These are phyloP conservation scores for Megalonaias nervosa DNA, from an alignment of 1,140 invertebrate species.

Conservation along the genomic window DNA sequence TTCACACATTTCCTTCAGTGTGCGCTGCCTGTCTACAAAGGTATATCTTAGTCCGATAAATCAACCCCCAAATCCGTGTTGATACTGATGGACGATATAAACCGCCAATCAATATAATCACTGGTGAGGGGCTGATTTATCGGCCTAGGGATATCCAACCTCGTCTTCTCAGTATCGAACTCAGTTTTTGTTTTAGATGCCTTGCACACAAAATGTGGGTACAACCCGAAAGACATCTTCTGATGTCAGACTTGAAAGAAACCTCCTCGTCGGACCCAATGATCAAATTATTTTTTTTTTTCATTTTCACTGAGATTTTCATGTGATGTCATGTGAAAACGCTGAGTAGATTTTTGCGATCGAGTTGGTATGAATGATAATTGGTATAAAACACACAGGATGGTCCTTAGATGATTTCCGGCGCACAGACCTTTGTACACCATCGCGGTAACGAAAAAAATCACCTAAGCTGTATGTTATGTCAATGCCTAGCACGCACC, in stretches of 20 bases:
- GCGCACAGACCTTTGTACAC: conserved; percentile 11
- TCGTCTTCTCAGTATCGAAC: not conserved
- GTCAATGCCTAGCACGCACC: conserved; percentile 12
- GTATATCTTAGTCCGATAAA: not conserved
- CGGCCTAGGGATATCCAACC: not conserved
- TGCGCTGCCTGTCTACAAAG: not conserved
- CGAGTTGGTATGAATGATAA: conserved; percentile 5
- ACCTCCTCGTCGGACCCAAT: not conserved
- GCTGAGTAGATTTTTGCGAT: conserved; percentile 8
- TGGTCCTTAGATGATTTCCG: conserved; percentile 5
- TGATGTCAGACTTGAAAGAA: not conserved
- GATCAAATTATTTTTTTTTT: not conserved
- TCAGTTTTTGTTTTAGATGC: conserved; percentile 7
- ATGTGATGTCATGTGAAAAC: conserved; percentile 9
- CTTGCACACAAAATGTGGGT: conserved; percentile 7
- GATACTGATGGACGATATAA: too few species aligned
- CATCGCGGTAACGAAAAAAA: conserved; percentile 14
- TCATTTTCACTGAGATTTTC: conserved; percentile 11
- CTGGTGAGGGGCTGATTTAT: too few species aligned
- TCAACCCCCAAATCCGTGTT: too few species aligned
- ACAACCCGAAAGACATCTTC: not conserved
- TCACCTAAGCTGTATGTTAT: conserved; percentile 13
- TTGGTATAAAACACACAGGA: conserved; percentile 15
- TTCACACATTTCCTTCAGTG: not conserved
- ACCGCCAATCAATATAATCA: too few species aligned